phyloP scores from a whole-genome alignment of 2,113 vertebrate species.

The Callipepla californica region DNA sequence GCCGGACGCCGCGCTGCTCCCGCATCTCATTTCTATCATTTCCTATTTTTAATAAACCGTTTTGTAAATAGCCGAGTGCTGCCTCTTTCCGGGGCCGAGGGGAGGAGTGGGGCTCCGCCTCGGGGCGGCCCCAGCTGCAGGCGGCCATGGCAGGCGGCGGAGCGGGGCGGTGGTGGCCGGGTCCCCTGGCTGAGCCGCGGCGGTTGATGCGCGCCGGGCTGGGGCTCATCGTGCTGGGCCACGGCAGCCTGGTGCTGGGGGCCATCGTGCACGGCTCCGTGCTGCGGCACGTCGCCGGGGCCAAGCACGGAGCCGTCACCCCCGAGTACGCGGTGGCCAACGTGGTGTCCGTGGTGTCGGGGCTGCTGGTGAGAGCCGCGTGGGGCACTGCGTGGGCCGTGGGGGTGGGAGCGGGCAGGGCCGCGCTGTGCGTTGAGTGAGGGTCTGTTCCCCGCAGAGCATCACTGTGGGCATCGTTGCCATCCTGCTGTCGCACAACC shows the following conservation, averaged over 20 bases:
- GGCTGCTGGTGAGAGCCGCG: constrained; percentile 84
- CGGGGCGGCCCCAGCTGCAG: neutral
- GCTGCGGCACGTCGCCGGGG: constrained; percentile 89
- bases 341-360: constrained; percentile 89
- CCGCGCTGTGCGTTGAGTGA: neutral
- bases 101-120: neutral
- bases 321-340: constrained; percentile 87
- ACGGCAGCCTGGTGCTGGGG: constrained; percentile 89
- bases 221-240: constrained; percentile 88
- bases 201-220: constrained; percentile 87
- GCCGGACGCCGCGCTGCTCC: constrained; percentile 51
- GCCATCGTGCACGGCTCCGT: constrained; percentile 92
- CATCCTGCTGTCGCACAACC: constrained; percentile 89
- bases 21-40: constrained; percentile 58
- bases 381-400: too few species aligned
- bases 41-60: constrained; percentile 73
- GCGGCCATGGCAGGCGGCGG: neutral
- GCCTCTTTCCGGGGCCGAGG: constrained; percentile 79
- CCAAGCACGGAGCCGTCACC: constrained; percentile 76
- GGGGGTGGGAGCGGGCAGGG: too few species aligned
- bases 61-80: constrained; percentile 45
- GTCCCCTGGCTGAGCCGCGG: constrained; percentile 41
- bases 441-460: constrained; percentile 76
- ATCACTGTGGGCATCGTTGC: constrained; percentile 87
- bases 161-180: neutral